Evolutionary conservation across 2,113 vertebrate species (phyloP).

Genomic region (Sinocyclocheilus grahami): DNA sequence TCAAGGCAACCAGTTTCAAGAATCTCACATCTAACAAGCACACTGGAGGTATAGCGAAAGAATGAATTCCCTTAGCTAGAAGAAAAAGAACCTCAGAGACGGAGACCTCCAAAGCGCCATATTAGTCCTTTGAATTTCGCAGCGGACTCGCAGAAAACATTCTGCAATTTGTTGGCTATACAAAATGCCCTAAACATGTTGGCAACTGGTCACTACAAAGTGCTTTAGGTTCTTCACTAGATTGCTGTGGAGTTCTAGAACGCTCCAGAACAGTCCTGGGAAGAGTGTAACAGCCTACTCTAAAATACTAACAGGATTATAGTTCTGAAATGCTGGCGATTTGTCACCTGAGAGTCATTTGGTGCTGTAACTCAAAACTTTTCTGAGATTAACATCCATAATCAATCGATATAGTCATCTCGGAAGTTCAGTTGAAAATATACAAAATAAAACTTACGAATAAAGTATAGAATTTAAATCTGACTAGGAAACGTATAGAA

Average conservation of each 20-base stretch:
- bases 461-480: constrained; percentile 54
- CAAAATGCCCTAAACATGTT: constrained; percentile 80
- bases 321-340: constrained; percentile 76
- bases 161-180: constrained; percentile 77
- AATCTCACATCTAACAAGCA: constrained; percentile 69
- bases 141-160: background rate
- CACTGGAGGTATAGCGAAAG: constrained; percentile 63
- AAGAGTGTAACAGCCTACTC: constrained; percentile 62
- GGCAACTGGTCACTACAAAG: constrained; percentile 96
- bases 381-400: constrained; percentile 45
- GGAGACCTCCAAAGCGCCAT: constrained; percentile 15
- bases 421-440: constrained; percentile 12
- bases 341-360: constrained; percentile 75
- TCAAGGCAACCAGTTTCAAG: constrained; percentile 77
- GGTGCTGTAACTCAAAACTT: constrained; percentile 60
- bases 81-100: constrained; percentile 35
- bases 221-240: constrained; percentile 84
- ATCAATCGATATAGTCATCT: background rate
- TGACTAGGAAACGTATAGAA: constrained; percentile 56
- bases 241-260: constrained; percentile 54
- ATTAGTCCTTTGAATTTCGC: constrained; percentile 12
- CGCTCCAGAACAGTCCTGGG: constrained; percentile 55
- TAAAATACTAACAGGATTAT: constrained; percentile 64
- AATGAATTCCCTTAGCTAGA: constrained; percentile 58
- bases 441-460: constrained; percentile 31